Conservation (phyloP, 2,113 vertebrate species). For the Epinephelus cyanopodus region DNA sequence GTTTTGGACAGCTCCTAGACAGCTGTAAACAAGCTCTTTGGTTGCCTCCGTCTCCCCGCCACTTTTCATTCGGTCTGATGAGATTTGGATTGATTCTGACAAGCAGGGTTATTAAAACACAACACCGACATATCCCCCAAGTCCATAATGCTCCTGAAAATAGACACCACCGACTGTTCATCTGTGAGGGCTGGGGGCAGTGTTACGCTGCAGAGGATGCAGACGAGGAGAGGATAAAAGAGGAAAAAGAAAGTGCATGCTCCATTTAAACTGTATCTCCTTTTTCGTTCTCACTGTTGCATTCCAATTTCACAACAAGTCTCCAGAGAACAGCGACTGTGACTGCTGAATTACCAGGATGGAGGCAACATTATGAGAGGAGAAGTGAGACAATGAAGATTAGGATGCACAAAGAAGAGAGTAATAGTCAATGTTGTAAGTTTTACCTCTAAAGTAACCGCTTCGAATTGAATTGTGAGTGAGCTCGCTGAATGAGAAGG, state of each 20-base stretch:
- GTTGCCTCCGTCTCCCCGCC: neutral
- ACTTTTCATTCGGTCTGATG: constrained; percentile 8
- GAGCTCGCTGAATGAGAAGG: neutral
- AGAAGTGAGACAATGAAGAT: neutral
- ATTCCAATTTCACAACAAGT: neutral
- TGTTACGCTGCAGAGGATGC: neutral
- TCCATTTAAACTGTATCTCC: neutral
- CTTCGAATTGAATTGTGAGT: neutral
- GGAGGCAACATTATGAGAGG: neutral
- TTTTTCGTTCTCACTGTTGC: neutral
- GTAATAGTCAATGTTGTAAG: neutral
- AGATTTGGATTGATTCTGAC: constrained; percentile 47
- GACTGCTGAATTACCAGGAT: neutral
- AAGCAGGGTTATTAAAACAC: constrained; percentile 50
- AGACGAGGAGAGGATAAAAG: neutral
- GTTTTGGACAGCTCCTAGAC: constrained; percentile 40
- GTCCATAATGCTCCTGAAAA: constrained; percentile 25
- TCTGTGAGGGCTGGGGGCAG: neutral
- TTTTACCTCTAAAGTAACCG: neutral
- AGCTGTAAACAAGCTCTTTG: constrained; percentile 33
- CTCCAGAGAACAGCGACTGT: neutral
- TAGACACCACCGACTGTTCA: neutral
- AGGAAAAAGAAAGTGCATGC: neutral
- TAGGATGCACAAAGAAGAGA: neutral
- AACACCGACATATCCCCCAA: constrained; percentile 10